Evolutionary conservation across 2,113 vertebrate species (phyloP).

Genomic region (Clinocottus analis): DNA sequence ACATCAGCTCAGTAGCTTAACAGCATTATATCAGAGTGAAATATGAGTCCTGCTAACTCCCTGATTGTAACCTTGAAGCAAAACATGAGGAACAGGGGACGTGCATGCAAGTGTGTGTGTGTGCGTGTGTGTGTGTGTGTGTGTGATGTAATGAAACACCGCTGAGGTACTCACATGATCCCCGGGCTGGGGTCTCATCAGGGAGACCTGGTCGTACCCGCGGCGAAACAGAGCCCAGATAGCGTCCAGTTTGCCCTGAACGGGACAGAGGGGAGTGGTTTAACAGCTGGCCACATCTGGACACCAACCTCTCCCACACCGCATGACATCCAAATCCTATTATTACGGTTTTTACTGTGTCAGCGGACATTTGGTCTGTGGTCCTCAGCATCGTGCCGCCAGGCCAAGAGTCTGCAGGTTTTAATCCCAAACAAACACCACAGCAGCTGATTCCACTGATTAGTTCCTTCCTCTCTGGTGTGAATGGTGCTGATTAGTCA

Average conservation of each 20-base stretch:
- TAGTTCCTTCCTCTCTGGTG: constrained; percentile 34
- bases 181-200: constrained; percentile 91
- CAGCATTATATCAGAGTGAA: background rate
- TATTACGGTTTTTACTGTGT: constrained; percentile 29
- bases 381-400: background rate
- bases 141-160: constrained; percentile 16
- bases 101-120: background rate
- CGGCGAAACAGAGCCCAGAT: constrained; percentile 90
- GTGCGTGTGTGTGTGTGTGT: background rate
- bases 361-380: constrained; percentile 31
- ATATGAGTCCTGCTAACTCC: too few species aligned
- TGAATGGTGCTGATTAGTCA: constrained; percentile 29
- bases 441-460: constrained; percentile 29
- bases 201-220: constrained; percentile 90
- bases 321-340: background rate
- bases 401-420: constrained; percentile 26
- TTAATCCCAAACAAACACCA: constrained; percentile 31
- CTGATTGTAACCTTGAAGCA: too few species aligned
- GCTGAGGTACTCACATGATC: constrained; percentile 86
- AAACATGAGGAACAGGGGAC: background rate
- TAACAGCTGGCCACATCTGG: constrained; percentile 42
- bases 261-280: constrained; percentile 34
- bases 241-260: constrained; percentile 91
- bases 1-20: background rate
- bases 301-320: background rate